Base-by-base conservation (phyloP, 1,140 invertebrate species). In the Drosophila ogumai region DNA sequence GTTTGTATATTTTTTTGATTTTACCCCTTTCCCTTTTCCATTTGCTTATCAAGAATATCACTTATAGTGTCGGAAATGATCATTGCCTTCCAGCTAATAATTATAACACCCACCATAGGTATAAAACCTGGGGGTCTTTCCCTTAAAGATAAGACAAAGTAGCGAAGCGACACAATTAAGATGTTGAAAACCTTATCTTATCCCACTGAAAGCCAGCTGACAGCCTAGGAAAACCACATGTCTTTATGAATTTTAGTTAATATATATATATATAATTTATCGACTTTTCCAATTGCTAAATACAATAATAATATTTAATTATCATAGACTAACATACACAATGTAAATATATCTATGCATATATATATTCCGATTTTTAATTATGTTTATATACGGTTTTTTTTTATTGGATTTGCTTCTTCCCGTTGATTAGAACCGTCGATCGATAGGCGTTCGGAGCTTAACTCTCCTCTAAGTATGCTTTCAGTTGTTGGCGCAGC, bases 311-410 rank as follows among this genome's bases (percentile, higher is more conserved):
- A 82, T 84, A 80, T 86, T 67, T 66, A 74, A 71, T 75, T 76
- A 79, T 77, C 68, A 88, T 84, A 90, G 74, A 79, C 85, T 88
- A 90, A 80, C 72, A 82, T 81, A 87, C 76, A 67, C 75, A 71
- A 72, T 86, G 69, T 87, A 85, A 82, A 82, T 82, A 84, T 84
- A 77, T 78, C 44, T 82, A 65, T 74, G 31, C 47, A 43, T 81
- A 81, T 84, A 79, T 79, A 80, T 79, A 79, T 75, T 68, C 47
- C 28, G 61, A 67, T 76, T 59, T 25, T 78, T 65, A 61, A 46
- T 75, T 87, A 72, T 86, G 61, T 79, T 52, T 77, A 78, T 65
- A 74, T 74, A 47, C 15, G 32, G 6, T 28, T 50, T 77, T 81
- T 28, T 50, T 77, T 81, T 76, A 66, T 68, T 78, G 63, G 63